These are phyloP conservation scores for Lithobates sylvaticus DNA, from an alignment of 2,797 vertebrate species.

Conservation along the genomic window DNA sequence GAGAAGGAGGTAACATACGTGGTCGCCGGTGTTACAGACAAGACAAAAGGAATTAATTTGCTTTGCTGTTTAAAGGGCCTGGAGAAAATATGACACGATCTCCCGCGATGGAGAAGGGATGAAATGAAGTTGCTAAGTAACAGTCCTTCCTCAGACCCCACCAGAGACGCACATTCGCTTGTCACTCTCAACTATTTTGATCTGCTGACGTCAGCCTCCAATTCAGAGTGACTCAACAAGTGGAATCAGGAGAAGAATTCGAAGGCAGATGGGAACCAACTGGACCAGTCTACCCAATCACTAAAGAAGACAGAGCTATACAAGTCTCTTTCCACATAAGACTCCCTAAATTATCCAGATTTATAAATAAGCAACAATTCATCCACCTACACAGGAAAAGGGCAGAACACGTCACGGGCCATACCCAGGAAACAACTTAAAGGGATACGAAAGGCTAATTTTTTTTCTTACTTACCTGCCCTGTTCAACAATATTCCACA, in stretches of 20 bases:
- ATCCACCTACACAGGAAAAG: neutral
- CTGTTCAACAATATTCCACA: too few species aligned
- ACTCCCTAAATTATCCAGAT: neutral
- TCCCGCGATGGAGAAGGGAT: slow-evolving; percentile 15
- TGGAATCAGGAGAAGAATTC: neutral
- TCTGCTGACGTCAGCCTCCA: slow-evolving; percentile 36
- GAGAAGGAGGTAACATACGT: too few species aligned
- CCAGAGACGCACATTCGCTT: slow-evolving; percentile 18
- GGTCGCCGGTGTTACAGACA: neutral
- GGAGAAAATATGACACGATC: slow-evolving; percentile 1
- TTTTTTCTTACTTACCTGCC: too few species aligned
- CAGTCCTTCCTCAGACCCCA: slow-evolving; percentile 16
- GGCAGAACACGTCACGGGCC: too few species aligned
- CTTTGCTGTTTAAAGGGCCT: slow-evolving; percentile 19
- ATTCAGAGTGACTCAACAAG: slow-evolving; percentile 43
- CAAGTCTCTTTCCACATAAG: neutral
- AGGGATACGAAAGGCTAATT: too few species aligned
- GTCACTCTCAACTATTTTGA: slow-evolving; percentile 43
- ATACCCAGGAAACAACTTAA: too few species aligned
- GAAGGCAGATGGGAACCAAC: slow-evolving; percentile 15
- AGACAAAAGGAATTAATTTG: slow-evolving; percentile 1
- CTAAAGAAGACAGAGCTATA: neutral
- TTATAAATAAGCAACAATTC: neutral
- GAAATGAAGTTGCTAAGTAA: slow-evolving; percentile 44
- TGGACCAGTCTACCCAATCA: neutral